Conservation (phyloP, 1,140 invertebrate genomes). For the Atopsyche davidsoni region DNA sequence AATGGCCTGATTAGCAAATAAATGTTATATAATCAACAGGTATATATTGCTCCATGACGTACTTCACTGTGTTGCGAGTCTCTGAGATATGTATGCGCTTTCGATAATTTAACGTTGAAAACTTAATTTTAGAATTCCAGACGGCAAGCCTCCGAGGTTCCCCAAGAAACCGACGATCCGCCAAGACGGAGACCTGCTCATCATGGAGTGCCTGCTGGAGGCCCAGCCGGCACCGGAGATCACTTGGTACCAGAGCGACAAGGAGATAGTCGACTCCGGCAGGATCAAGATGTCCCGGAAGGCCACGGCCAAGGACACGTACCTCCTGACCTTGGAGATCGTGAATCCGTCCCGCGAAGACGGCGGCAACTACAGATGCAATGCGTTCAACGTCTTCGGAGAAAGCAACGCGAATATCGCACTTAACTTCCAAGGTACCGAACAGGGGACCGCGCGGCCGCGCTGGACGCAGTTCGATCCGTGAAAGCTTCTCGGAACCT, state of each 20-base stretch:
- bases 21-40: too few species aligned
- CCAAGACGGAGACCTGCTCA: constrained; percentile 86
- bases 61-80: too few species aligned
- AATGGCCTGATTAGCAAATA: too few species aligned
- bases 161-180: constrained; percentile 96
- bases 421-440: constrained; percentile 95
- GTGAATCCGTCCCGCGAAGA: constrained; percentile 90
- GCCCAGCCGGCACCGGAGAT: constrained; percentile 93
- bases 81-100: too few species aligned
- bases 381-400: constrained; percentile 95
- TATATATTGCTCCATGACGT: too few species aligned
- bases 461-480: too few species aligned
- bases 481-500: too few species aligned
- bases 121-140: constrained; percentile 69
- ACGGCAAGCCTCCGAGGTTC: constrained; percentile 91
- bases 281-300: constrained; percentile 84
- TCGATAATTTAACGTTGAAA: not conserved
- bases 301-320: constrained; percentile 80
- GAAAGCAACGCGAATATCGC: constrained; percentile 99
- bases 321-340: constrained; percentile 86
- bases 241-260: constrained; percentile 87
- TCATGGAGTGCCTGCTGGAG: constrained; percentile 95
- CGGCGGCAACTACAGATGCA: constrained; percentile 97
- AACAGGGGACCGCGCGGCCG: too few species aligned
- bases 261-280: constrained; percentile 69